A percentile compares a stretch with the other conserved stretches of the same genome.
These are phyloP conservation scores for Eupithecia dodoneata DNA, from an alignment of 2,888 invertebrate species.

Conservation along the genomic window DNA sequence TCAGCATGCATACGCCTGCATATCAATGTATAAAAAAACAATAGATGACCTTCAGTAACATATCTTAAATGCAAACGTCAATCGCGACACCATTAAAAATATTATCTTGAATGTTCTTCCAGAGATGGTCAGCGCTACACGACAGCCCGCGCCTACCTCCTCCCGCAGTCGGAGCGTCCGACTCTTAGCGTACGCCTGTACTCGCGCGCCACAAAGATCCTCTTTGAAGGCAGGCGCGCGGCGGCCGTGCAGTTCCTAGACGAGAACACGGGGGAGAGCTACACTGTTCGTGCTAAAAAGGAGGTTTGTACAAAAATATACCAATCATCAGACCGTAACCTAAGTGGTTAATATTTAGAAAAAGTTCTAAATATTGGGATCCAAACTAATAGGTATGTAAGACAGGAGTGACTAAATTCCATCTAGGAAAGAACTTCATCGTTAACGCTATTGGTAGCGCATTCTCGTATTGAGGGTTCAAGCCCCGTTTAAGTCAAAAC, in stretches of 20 bases:
- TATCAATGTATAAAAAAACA: no score
- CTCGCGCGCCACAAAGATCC: slow-evolving; percentile 83
- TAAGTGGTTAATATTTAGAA: no score
- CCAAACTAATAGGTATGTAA: no score
- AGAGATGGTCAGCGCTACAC: slow-evolving; percentile 86
- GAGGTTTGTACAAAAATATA: slow-evolving; percentile 63
- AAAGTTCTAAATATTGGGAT: no score
- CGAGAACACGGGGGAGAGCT: slow-evolving; percentile 56
- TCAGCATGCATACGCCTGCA: no score
- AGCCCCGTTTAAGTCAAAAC: neutral
- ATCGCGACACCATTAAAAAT: no score
- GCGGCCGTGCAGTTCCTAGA: slow-evolving; percentile 84
- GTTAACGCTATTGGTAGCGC: no score
- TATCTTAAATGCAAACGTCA: no score
- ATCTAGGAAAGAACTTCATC: no score
- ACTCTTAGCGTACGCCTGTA: slow-evolving; percentile 85
- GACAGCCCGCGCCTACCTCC: slow-evolving; percentile 82
- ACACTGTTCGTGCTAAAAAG: slow-evolving; percentile 73
- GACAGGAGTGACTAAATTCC: no score
- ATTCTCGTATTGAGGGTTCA: neutral
- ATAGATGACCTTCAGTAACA: no score
- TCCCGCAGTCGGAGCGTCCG: slow-evolving; percentile 68
- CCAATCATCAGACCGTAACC: no score
- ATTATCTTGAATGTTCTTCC: slow-evolving; percentile 12
- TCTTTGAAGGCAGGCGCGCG: slow-evolving; percentile 72